A percentile compares a stretch with the other conserved stretches of the same genome.
Conservation (phyloP, 2,113 vertebrate genomes). For the Campylomormyrus numenius region DNA sequence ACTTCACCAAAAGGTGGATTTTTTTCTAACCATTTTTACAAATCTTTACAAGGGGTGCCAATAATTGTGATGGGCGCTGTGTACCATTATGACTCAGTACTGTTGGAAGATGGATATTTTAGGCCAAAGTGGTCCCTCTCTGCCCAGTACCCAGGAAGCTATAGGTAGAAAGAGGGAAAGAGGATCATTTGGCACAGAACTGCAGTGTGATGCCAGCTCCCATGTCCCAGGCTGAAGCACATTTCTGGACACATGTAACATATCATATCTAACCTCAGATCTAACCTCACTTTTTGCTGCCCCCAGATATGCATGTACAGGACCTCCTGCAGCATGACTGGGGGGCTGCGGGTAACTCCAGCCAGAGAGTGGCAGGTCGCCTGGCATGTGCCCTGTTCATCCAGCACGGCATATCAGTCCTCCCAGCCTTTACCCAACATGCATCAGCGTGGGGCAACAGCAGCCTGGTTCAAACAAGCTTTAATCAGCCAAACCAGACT, state of each 20-base stretch:
- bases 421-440: slow-evolving; percentile 52
- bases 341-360: slow-evolving; percentile 41
- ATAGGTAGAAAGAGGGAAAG: no score
- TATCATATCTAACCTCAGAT: neutral
- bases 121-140: no score
- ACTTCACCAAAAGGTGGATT: no score
- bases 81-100: no score
- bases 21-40: no score
- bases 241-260: slow-evolving; percentile 42
- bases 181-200: neutral
- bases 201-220: neutral
- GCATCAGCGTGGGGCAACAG: slow-evolving; percentile 64
- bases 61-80: no score
- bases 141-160: no score
- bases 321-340: slow-evolving; percentile 50
- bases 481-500: slow-evolving; percentile 52
- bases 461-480: slow-evolving; percentile 62
- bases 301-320: slow-evolving; percentile 60
- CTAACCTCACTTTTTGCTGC: neutral
- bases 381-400: slow-evolving; percentile 69
- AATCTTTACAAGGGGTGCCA: no score
- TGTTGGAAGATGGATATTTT: no score
- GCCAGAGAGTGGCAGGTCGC: slow-evolving; percentile 50
- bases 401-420: slow-evolving; percentile 52
- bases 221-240: neutral